phyloP scores from a whole-genome alignment of 1,140 invertebrate genomes.

The Lamellibrachia luymesi region DNA sequence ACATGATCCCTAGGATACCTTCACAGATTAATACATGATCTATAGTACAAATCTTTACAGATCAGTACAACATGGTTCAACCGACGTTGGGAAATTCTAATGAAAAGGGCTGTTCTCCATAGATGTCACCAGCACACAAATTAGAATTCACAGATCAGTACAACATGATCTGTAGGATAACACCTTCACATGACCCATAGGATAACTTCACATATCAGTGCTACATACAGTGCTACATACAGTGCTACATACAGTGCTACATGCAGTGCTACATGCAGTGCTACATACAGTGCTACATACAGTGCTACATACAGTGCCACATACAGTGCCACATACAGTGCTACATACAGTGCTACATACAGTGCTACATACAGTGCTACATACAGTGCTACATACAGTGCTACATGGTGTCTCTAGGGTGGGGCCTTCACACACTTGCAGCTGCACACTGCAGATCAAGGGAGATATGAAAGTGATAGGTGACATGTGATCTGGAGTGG shows the following conservation, averaged over 20 bases:
- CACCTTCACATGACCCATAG: background rate
- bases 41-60: background rate
- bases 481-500: background rate
- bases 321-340: background rate
- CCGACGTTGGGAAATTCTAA: background rate
- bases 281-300: too few species aligned
- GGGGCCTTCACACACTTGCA: background rate
- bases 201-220: background rate
- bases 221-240: background rate
- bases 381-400: background rate
- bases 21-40: too few species aligned
- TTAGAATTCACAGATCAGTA: background rate
- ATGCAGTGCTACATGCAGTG: too few species aligned
- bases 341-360: background rate
- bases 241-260: too few species aligned
- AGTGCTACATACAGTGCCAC: too few species aligned
- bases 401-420: background rate
- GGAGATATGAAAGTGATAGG: background rate
- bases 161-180: background rate
- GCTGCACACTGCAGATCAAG: background rate
- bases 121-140: background rate
- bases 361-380: background rate
- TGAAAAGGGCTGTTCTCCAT: background rate
- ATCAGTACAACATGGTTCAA: background rate
- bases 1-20: too few species aligned